Evolutionary conservation across 2,888 invertebrate genomes (phyloP).

Genomic region (Parelbella ahira): DNA sequence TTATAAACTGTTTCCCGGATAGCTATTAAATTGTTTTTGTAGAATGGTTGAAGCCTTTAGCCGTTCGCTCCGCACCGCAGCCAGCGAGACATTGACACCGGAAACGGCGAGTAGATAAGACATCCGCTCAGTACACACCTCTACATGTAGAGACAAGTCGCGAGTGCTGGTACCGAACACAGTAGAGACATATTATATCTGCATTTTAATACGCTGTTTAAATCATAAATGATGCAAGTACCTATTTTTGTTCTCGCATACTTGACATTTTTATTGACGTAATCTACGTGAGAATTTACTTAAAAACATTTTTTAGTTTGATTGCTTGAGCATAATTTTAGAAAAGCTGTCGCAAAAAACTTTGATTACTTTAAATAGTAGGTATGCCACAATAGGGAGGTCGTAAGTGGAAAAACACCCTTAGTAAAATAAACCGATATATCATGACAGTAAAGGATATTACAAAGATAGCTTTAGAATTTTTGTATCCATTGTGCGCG

Average conservation of each 20-base stretch:
- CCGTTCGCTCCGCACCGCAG: constrained; percentile 1
- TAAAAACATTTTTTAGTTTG: no score
- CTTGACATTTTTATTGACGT: no score
- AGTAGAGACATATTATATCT: no score
- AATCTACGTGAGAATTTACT: no score
- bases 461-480: constrained; percentile 2
- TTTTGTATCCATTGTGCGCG: not conserved
- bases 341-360: no score
- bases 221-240: no score
- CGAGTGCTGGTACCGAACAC: constrained; percentile 28
- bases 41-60: not conserved
- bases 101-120: constrained; percentile 36
- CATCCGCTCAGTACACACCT: constrained; percentile 33
- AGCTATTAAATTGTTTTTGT: constrained; percentile 1
- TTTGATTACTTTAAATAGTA: no score
- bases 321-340: no score
- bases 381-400: no score
- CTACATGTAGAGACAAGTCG: constrained; percentile 29
- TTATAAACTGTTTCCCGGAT: constrained; percentile 1
- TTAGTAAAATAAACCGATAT: not conserved
- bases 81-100: constrained; percentile 35
- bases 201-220: no score
- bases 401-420: not conserved
- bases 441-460: not conserved
- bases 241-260: no score